Conservation (phyloP, 2,113 vertebrate species). For the cat (Felis catus) region DNA sequence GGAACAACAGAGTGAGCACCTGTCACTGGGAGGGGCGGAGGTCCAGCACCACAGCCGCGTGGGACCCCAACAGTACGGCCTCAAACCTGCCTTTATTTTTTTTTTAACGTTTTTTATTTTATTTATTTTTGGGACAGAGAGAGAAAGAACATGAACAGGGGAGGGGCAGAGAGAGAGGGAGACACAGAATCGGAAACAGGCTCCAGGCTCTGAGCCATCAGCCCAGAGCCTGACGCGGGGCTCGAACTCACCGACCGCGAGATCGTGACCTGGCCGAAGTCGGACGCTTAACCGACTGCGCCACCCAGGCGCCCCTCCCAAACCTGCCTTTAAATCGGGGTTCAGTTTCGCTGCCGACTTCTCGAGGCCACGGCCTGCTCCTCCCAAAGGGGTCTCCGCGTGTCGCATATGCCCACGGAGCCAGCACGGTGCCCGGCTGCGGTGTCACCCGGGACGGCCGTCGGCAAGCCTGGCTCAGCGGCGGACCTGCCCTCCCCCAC, state of each 20-base stretch:
- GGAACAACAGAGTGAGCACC: not conserved
- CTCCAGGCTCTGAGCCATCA: too few relatives aligned
- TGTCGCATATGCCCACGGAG: fast-evolving
- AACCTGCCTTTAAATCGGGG: not conserved
- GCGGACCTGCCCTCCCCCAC: not conserved
- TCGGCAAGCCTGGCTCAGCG: fast-evolving
- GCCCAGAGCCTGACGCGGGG: too few relatives aligned
- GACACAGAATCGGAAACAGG: too few relatives aligned
- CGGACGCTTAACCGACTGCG: too few relatives aligned
- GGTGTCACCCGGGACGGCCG: not conserved
- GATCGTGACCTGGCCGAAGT: too few relatives aligned
- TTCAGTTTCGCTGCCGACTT: not conserved
- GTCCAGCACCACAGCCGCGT: not conserved
- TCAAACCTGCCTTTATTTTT: not conserved
- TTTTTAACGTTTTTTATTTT: too few relatives aligned
- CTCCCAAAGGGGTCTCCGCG: fast-evolving
- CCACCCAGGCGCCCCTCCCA: not conserved
- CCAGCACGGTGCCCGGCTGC: too few relatives aligned
- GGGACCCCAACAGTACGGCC: not conserved
- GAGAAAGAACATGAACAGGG: too few relatives aligned
- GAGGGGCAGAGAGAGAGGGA: too few relatives aligned
- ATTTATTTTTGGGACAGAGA: too few relatives aligned
- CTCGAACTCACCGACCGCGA: too few relatives aligned
- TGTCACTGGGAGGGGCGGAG: not conserved
- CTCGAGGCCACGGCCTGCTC: not conserved